A percentile compares a stretch with the other conserved stretches of the same genome.
These are phyloP conservation scores for Aphelinus atriplicis DNA, from an alignment of 1,140 invertebrate genomes.

Conservation along the genomic window DNA sequence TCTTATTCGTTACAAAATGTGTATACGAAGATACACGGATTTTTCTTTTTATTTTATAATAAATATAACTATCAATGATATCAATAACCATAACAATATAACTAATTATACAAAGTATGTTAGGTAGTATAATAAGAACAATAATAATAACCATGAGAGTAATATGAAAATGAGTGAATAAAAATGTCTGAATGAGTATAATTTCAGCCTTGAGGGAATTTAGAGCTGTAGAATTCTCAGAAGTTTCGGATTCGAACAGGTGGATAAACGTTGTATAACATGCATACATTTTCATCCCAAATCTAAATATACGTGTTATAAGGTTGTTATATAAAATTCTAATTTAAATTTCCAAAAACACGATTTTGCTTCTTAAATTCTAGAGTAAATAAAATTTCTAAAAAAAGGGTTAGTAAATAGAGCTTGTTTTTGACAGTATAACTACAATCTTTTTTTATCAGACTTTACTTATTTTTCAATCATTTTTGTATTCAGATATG, in stretches of 20 bases:
- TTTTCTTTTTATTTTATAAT: conserved; percentile 17
- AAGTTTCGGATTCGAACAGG: too few relatives aligned
- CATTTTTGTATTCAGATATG: neutral
- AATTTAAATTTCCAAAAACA: conserved; percentile 1
- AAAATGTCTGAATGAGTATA: neutral
- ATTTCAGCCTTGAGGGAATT: conserved; percentile 11
- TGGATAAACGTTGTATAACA: too few relatives aligned
- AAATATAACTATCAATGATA: conserved; percentile 21
- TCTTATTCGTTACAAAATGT: too few relatives aligned
- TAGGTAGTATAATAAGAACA: neutral
- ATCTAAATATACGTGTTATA: too few relatives aligned
- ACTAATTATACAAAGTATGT: conserved; percentile 21
- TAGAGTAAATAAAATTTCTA: neutral
- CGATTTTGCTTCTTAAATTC: neutral
- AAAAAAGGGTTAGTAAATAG: neutral
- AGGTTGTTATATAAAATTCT: too few relatives aligned
- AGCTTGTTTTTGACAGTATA: neutral
- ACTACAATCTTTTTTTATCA: neutral
- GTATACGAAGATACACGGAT: too few relatives aligned
- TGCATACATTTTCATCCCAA: too few relatives aligned
- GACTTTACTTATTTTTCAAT: neutral
- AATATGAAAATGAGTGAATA: too few relatives aligned
- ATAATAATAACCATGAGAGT: neutral
- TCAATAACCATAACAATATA: conserved; percentile 19
- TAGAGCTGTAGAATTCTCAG: too few relatives aligned